Evolutionary conservation across 2,888 invertebrate genomes (phyloP).

Genomic region (Shargacucullia verbasci): DNA sequence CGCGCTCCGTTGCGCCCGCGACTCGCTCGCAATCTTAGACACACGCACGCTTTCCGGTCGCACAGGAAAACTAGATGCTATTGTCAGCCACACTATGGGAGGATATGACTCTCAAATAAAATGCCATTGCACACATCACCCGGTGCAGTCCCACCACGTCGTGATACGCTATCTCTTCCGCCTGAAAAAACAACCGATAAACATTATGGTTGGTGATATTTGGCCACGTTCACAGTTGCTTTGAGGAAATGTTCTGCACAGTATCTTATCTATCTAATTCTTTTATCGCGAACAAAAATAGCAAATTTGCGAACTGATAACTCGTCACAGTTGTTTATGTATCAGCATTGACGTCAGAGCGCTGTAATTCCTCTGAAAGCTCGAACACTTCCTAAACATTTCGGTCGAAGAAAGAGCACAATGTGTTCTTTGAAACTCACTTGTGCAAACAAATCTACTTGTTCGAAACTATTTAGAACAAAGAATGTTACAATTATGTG

Average conservation of each 20-base stretch:
- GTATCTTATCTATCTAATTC: constrained; percentile 72
- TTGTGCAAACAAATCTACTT: constrained; percentile 8
- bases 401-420: constrained; percentile 22
- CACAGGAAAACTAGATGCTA: constrained; percentile 79
- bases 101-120: constrained; percentile 65
- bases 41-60: constrained; percentile 81
- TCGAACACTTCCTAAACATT: constrained; percentile 38
- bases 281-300: constrained; percentile 71
- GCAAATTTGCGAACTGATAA: constrained; percentile 70
- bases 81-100: constrained; percentile 66
- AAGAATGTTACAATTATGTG: constrained; percentile 3
- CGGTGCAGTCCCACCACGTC: constrained; percentile 45
- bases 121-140: constrained; percentile 38
- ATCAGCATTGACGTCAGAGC: constrained; percentile 62
- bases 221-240: constrained; percentile 66
- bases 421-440: constrained; percentile 5
- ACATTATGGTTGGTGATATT: constrained; percentile 60
- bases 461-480: constrained; percentile 1
- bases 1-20: constrained; percentile 52
- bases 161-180: constrained; percentile 70
- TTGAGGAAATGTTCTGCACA: constrained; percentile 76
- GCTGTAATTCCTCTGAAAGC: constrained; percentile 26
- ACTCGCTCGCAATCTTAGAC: constrained; percentile 69
- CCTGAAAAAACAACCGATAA: constrained; percentile 60
- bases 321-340: constrained; percentile 60